These are phyloP conservation scores for Falco naumanni DNA, from an alignment of 2,797 vertebrate species.

Conservation along the genomic window DNA sequence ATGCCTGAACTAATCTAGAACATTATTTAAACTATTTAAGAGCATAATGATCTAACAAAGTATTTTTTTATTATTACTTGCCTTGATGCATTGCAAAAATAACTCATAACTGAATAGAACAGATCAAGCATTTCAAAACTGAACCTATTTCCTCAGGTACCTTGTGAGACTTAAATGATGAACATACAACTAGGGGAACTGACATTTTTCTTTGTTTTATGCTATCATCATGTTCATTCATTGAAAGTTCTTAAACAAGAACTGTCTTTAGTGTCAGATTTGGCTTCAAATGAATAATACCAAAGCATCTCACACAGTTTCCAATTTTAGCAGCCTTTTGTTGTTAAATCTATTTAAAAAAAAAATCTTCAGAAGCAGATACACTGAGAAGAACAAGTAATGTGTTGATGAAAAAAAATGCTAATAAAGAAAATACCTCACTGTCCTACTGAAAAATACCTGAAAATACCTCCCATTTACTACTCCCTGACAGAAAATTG, in stretches of 20 bases:
- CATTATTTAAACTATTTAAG: neutral
- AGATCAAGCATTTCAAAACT: conserved; percentile 34
- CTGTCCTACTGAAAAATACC: neutral
- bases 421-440: neutral
- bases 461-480: neutral
- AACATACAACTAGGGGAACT: neutral
- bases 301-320: neutral
- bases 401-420: neutral
- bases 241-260: conserved; percentile 39
- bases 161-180: conserved; percentile 8
- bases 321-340: conserved; percentile 54
- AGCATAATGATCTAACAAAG: conserved; percentile 1
- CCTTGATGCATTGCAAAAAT: conserved; percentile 36
- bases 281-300: neutral
- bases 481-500: neutral
- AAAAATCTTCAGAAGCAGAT: conserved; percentile 22
- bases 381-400: neutral
- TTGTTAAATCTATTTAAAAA: neutral
- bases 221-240: conserved; percentile 40
- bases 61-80: conserved; percentile 15
- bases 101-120: neutral
- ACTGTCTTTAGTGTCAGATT: conserved; percentile 18
- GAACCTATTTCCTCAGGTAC: neutral
- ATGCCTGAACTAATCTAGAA: neutral
- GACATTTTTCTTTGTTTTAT: conserved; percentile 37